Conservation (phyloP, 2,113 vertebrate species). For the Chloebia gouldiae region DNA sequence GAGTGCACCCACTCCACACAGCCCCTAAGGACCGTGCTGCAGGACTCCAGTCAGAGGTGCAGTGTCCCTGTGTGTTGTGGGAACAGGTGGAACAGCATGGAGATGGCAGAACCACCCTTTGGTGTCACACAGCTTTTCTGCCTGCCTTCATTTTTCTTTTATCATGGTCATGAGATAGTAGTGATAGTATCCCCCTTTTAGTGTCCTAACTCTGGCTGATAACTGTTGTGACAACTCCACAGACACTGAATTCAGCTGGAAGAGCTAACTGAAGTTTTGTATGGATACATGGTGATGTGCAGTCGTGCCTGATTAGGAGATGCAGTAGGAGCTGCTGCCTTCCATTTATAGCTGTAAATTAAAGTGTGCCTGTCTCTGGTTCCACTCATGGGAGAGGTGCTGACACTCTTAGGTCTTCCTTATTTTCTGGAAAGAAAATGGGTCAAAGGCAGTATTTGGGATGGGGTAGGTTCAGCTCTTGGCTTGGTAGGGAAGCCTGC, state of each 20-base stretch:
- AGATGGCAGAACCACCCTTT: background rate
- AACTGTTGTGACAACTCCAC: background rate
- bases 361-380: background rate
- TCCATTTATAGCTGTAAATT: background rate
- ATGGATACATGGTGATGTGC: background rate
- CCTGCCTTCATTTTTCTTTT: background rate
- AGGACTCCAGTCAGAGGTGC: background rate
- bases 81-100: rapidly evolving
- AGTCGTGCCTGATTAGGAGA: background rate
- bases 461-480: background rate
- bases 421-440: background rate
- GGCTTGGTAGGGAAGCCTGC: background rate
- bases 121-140: background rate
- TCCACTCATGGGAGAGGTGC: background rate
- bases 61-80: background rate
- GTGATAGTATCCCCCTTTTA: background rate
- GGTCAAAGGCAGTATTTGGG: background rate
- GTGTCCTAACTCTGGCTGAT: background rate
- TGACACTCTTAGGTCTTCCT: background rate
- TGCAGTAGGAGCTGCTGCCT: background rate
- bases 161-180: background rate
- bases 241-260: background rate
- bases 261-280: background rate
- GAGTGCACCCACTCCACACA: background rate
- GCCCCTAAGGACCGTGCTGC: rapidly evolving